phyloP scores from a whole-genome alignment of 2,888 invertebrate species.

The Drosophila subquinaria region DNA sequence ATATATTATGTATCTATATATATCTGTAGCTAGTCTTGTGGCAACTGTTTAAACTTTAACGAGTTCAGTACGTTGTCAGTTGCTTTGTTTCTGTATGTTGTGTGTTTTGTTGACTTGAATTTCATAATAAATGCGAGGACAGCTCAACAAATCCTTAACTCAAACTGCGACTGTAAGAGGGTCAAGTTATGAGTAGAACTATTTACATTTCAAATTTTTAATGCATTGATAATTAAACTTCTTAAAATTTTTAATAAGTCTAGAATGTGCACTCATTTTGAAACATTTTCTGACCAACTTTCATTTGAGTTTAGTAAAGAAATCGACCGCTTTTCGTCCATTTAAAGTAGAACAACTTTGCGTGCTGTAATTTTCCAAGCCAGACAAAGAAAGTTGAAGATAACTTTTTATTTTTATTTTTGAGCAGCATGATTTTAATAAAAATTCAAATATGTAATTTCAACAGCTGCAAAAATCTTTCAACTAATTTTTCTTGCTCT shows the following conservation, averaged over 20 bases:
- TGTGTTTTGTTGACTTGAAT: constrained; percentile 7
- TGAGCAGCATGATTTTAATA: background rate
- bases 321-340: constrained; percentile 7
- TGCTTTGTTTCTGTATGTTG: background rate
- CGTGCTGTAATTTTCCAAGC: constrained; percentile 2
- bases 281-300: background rate
- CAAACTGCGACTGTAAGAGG: background rate
- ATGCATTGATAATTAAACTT: background rate
- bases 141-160: constrained; percentile 4
- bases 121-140: background rate
- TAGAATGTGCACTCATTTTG: background rate
- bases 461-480: background rate
- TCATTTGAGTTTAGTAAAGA: background rate
- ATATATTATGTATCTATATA: constrained; percentile 8
- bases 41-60: constrained; percentile 48
- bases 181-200: background rate
- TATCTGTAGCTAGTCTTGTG: constrained; percentile 8
- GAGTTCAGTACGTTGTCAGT: constrained; percentile 28
- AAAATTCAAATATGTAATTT: background rate
- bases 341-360: constrained; percentile 4
- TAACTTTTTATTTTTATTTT: background rate
- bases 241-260: background rate
- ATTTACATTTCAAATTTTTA: background rate
- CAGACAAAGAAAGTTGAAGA: background rate
- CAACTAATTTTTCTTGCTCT: background rate